Base-by-base conservation (phyloP, 2,797 vertebrate species). In the Anguilla marmorata region DNA sequence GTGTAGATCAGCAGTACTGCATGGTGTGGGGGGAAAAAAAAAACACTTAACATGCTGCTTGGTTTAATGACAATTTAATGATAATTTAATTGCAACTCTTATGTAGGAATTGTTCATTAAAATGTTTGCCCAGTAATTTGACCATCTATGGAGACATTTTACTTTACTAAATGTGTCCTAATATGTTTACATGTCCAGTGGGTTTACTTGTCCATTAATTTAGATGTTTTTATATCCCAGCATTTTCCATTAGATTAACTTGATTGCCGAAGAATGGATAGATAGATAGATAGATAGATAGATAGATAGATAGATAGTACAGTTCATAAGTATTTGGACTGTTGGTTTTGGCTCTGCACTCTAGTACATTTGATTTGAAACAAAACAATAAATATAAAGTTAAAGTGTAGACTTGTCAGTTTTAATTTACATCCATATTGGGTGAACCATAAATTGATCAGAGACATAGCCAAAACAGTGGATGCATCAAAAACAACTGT, bases 21-120 rank as follows among this genome's bases (percentile, higher is more conserved):
- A 37, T 85, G n/a, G 56, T 41, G 27, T 63, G 16, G 9, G 41
- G 41, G 41, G 0, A 52, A 50, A 56, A 85, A 60, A 27, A 19
- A 30, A 85, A 37, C 50, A 24, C 50, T 83, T 87, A 87, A 82
- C 56, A 41, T 48, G n/a, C 56, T 74, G 37, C 56, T 82, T 41
- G 56, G 54, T 80, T 87, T 63, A 87, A 87, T 82, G 86, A 84
- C 41, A 45, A 45, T 45, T 45, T 45, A 45, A 45, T 45, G 41
- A 45, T 45, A 45, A 45, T 41, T 45, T 79, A 79, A 79, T 79
- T 79, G 74, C 33, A 79, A 37, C 30, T 41, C 74, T 37, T 21
- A 37, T 79, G 74, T 79, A 41, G 74, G 74, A 79, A 79, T 79
- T 45, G 33, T 45, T 79, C 74, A 41, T 79, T 79, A 79, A 79